Evolutionary conservation across 2,888 invertebrate genomes (phyloP).

Genomic region (Troilus luridus): DNA sequence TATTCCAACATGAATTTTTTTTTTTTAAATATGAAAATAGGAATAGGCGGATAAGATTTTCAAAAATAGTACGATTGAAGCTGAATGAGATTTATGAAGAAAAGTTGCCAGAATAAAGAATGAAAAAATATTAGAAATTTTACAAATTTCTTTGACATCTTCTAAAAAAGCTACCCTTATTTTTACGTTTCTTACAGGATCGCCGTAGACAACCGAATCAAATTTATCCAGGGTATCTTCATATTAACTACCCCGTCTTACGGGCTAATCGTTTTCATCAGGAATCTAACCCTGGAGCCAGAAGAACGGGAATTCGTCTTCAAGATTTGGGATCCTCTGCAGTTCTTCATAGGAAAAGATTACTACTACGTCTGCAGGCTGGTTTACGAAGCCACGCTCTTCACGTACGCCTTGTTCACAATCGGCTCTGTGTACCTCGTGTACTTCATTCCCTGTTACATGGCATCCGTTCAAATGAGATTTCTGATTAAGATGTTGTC

Average conservation of each 20-base stretch:
- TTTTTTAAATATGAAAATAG: no score
- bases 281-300: neutral
- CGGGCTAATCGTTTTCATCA: neutral
- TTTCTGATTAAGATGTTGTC: slow-evolving; percentile 5
- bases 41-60: neutral
- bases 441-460: neutral
- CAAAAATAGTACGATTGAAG: neutral
- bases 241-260: neutral
- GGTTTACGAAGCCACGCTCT: neutral
- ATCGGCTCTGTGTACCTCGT: neutral
- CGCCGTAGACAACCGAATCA: neutral
- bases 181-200: neutral
- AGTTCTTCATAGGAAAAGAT: neutral
- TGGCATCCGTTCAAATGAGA: neutral
- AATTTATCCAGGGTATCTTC: neutral
- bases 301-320: neutral
- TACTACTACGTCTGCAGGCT: neutral
- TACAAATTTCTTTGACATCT: no score
- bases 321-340: neutral
- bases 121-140: no score
- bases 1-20: no score
- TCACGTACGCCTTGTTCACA: slow-evolving; percentile 12
- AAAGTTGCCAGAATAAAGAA: no score
- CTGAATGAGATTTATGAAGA: no score
- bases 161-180: no score